A percentile compares a stretch with the other conserved stretches of the same genome.
These are phyloP conservation scores for Ataeniobius toweri DNA, from an alignment of 2,797 vertebrate genomes.

Conservation along the genomic window DNA sequence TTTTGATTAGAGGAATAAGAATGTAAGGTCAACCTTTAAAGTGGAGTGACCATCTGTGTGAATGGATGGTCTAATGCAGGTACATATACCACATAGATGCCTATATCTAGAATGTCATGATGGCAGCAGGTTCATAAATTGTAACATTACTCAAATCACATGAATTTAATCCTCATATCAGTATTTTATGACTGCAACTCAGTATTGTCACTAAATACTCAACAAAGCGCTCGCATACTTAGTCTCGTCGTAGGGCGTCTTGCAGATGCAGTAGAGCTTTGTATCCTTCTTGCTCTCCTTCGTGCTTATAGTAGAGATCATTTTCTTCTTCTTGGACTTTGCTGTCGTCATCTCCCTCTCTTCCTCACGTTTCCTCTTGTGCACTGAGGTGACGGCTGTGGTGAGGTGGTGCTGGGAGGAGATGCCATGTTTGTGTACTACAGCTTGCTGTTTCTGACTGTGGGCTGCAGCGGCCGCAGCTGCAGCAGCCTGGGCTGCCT, in stretches of 20 bases:
- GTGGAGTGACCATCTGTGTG: neutral
- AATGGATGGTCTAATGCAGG: neutral
- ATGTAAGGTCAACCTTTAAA: neutral
- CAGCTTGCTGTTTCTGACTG: constrained; percentile 55
- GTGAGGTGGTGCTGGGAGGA: constrained; percentile 71
- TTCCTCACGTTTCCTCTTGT: constrained; percentile 93
- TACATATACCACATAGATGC: too few species aligned
- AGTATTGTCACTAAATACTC: neutral
- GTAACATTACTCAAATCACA: neutral
- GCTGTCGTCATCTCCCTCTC: constrained; percentile 78
- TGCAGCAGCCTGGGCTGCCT: constrained; percentile 65
- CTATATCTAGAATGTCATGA: neutral
- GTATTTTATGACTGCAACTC: neutral
- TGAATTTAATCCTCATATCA: neutral
- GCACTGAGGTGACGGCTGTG: constrained; percentile 63
- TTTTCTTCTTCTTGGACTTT: constrained; percentile 97
- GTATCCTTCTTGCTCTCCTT: constrained; percentile 94
- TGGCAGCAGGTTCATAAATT: neutral
- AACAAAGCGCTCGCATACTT: constrained; percentile 82
- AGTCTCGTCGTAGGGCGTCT: constrained; percentile 95
- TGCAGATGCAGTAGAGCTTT: constrained; percentile 98
- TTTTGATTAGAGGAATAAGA: too few species aligned
- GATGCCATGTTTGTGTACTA: constrained; percentile 61
- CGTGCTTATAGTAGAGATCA: constrained; percentile 92
- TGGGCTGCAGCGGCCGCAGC: constrained; percentile 26